A percentile compares a stretch with the other conserved stretches of the same genome.
Conservation (phyloP, 2,888 invertebrate species). For the Phaonia tiefii region DNA sequence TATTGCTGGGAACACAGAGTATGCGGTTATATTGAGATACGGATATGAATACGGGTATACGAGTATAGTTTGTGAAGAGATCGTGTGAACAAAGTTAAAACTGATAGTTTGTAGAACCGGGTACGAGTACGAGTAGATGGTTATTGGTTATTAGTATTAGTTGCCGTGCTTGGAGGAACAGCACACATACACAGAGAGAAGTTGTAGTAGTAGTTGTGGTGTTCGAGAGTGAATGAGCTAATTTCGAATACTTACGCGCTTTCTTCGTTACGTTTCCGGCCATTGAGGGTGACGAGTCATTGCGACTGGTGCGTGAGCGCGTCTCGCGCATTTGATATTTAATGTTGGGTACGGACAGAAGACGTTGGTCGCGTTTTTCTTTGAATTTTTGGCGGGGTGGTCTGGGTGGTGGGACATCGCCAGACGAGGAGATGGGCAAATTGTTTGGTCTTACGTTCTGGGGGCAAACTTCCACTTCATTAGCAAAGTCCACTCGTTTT, state of each 20-base stretch:
- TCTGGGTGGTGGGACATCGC: slow-evolving; percentile 81
- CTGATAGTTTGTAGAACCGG: slow-evolving; percentile 2
- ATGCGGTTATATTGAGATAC: too few species aligned
- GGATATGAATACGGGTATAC: background rate
- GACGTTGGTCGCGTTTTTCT: slow-evolving; percentile 84
- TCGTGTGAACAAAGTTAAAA: slow-evolving; percentile 32
- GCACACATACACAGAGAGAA: slow-evolving; percentile 58
- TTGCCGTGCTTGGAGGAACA: slow-evolving; percentile 59
- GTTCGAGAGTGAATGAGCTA: slow-evolving; percentile 60
- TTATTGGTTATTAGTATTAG: slow-evolving; percentile 33
- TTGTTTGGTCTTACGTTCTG: slow-evolving; percentile 83
- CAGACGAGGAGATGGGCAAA: slow-evolving; percentile 82
- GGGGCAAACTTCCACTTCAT: slow-evolving; percentile 74
- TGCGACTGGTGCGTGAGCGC: slow-evolving; percentile 76
- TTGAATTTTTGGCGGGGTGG: slow-evolving; percentile 83
- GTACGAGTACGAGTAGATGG: slow-evolving; percentile 36
- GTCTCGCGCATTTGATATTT: slow-evolving; percentile 82
- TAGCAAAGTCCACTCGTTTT: slow-evolving; percentile 79
- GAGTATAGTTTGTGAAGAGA: slow-evolving; percentile 30
- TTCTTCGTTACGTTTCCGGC: slow-evolving; percentile 90
- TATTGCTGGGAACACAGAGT: too few species aligned
- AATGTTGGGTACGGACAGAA: slow-evolving; percentile 90
- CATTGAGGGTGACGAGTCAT: slow-evolving; percentile 82
- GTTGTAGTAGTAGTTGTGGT: slow-evolving; percentile 56
- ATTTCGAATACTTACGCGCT: slow-evolving; percentile 89